Evolutionary conservation across 2,113 vertebrate species (phyloP).

Genomic region (Marmota flaviventris): DNA sequence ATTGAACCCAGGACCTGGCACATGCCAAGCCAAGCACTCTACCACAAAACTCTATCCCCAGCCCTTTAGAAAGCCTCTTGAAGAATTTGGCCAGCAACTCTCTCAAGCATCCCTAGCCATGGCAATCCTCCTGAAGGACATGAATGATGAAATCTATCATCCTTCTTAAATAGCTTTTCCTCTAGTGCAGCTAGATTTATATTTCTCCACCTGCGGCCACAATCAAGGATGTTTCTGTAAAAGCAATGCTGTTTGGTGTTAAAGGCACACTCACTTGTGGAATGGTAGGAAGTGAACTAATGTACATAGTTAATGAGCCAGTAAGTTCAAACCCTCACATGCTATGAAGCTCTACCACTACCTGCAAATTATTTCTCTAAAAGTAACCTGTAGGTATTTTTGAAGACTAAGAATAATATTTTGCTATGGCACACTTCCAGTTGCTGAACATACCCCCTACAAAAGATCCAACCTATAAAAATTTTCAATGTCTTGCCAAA

Average conservation of each 20-base stretch:
- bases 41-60: too few species aligned
- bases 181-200: background rate
- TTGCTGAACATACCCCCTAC: background rate
- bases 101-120: background rate
- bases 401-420: background rate
- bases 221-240: background rate
- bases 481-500: background rate
- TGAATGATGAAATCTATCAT: background rate
- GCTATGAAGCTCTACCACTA: background rate
- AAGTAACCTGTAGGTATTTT: background rate
- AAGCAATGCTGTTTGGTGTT: background rate
- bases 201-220: background rate
- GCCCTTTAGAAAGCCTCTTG: background rate
- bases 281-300: background rate
- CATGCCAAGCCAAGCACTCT: too few species aligned
- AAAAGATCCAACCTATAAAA: background rate
- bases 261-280: background rate
- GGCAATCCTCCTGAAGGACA: background rate
- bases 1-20: too few species aligned
- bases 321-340: background rate
- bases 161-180: background rate
- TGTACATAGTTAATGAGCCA: accelerated
- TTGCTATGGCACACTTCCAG: background rate
- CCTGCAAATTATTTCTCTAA: background rate
- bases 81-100: background rate